These are phyloP conservation scores for Aplidium turbinatum DNA, from an alignment of 23 tunicate species.

Conservation along the genomic window DNA sequence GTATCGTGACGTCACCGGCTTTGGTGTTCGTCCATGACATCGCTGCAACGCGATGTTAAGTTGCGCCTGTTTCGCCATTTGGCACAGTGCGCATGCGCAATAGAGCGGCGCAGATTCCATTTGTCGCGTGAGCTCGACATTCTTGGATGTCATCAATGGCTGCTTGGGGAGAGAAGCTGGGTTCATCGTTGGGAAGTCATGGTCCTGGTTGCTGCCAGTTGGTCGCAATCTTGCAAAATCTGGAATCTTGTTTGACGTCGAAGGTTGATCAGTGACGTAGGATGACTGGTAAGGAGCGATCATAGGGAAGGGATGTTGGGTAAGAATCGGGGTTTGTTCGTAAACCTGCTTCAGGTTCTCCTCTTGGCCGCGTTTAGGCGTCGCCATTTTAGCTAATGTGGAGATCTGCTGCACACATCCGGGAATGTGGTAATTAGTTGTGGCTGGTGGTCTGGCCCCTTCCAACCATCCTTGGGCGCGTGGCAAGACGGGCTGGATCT, in stretches of 20 bases:
- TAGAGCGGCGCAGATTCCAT: conserved; percentile 17
- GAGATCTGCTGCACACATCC: conserved; percentile 61
- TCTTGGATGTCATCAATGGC: background rate
- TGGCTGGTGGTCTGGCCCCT: background rate
- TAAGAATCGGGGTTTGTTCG: conserved; percentile 53
- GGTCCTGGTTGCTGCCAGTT: background rate
- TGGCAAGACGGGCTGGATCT: background rate
- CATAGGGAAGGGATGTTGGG: conserved; percentile 19
- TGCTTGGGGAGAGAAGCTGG: background rate
- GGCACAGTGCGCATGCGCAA: conserved; percentile 66
- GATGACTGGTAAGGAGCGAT: background rate
- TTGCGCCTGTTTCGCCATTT: conserved; percentile 41
- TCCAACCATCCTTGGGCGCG: background rate
- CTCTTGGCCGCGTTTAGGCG: no score
- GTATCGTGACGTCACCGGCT: conserved; percentile 18
- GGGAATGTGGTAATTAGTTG: conserved; percentile 19
- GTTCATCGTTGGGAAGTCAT: background rate
- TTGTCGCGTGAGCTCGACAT: background rate
- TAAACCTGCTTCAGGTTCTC: conserved; percentile 61
- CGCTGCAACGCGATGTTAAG: conserved; percentile 13
- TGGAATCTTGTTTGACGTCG: background rate
- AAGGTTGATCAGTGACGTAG: background rate
- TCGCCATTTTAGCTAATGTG: conserved; percentile 69
- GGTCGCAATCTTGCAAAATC: background rate
- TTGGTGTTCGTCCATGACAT: conserved; percentile 10